Evolutionary conservation across 2,888 invertebrate genomes (phyloP), one percentile per base, ranked within the genome.

Genomic region (Drosophila antonietae): DNA sequence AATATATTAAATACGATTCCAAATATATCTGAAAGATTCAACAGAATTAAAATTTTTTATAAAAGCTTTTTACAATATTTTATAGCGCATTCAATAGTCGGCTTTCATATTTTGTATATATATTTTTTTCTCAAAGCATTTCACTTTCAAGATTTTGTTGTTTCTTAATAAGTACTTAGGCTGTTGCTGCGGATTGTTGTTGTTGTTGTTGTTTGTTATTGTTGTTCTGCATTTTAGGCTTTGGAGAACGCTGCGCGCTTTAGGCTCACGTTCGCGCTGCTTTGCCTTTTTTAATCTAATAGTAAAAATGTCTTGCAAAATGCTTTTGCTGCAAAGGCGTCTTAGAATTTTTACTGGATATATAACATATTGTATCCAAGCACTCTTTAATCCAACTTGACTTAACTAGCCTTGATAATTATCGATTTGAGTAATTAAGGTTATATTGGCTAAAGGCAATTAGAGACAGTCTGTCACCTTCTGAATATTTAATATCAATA

Each of bases 151-250:
- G 75, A 63, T 75, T 53, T 60, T 75, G 75, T 75, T 75, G 75
- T 58, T 75, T 75, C 71, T 75, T 64, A 75, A 72, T 75, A 75
- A 72, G 75, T 75, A 68, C 75, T 64, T 68, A 53, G 52, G 52
- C 62, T 57, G 44, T 28, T 23, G 53, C 44, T 20, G 18, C 59
- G 37, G 52, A 37, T 44, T 35, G 41, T 37, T 37, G 18, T 14
- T 33, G 51, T 23, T 31, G 28, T 53, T 33, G 9, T 28, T 20
- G n/a, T 15, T 55, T 53, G 28, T 62, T 47, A n/a, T 35, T 53
- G 20, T 44, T 37, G 18, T 23, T 57, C 20, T 31, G 37, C 37
- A 44, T 62, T 62, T 66, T 20, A 6, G 44, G 28, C 44, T 56
- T 51, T 37, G 7, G 41, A 51, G 7, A 31, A 41, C 14, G 20